Base-by-base conservation (phyloP, 2,888 invertebrate species). In the Julus scandinavius region DNA sequence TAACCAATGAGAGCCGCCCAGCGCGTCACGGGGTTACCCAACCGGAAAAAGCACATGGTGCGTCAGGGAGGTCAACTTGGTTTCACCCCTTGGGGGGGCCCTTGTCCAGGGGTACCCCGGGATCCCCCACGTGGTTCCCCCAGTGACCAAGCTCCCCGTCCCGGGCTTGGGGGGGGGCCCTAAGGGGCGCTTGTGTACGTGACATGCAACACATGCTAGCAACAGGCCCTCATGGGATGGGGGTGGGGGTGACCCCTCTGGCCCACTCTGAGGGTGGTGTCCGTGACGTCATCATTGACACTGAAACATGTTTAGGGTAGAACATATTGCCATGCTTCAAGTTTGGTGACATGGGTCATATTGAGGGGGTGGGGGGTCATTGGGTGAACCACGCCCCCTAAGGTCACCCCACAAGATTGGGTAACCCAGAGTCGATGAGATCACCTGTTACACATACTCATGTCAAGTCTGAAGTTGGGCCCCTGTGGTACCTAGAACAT, bases 1-100 rank as follows among this genome's bases (percentile, higher is more conserved):
- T 85, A 85, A 85, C 85, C 85, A 85, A 85, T 85, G 20, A n/a
- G 45, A 85, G 50, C n/a, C 85, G 13, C 15, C 85, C 85, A 85
- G 50, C 45, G 29, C 85, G 85, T 85, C 85, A 85, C 50, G 85
- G 29, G 85, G 85, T 85, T 85, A 85, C 85, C 85, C 85, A 85
- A 85, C 85, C 85, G 50, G 45, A 49, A 85, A 85, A 50, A 85
- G 85, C 85, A 85, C 85, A 85, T 85, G 85, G 45, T 85, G 49
- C 85, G 50, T 50, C 85, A 85, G 29, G 49, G 50, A 49, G 85
- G 85, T 80, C 80, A 80, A 80, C 80, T 80, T 15, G 80, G 13
- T 80, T 1, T 0, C 38, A 11, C 38, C 54, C 80, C 80, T 38
- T 80, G 38, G 15, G 45, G 80, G 80, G 80, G 80, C 80, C 80